phyloP scores from a whole-genome alignment of 2,113 vertebrate genomes.

The Brachyistius frenatus region DNA sequence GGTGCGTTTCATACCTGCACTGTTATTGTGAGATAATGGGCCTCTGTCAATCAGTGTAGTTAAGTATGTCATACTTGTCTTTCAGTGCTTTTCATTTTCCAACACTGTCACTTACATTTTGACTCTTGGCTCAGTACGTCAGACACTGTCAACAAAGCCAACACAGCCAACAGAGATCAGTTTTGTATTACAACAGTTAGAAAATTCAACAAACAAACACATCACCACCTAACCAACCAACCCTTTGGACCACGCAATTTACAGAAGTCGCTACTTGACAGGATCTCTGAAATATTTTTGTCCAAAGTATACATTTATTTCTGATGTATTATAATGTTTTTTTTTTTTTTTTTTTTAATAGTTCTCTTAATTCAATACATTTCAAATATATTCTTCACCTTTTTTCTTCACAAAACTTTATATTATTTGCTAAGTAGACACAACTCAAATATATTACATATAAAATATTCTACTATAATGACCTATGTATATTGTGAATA shows the following conservation, averaged over 20 bases:
- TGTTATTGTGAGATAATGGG: slow-evolving; percentile 62
- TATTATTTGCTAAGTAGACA: slow-evolving; percentile 82
- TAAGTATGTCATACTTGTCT: slow-evolving; percentile 58
- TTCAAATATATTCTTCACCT: slow-evolving; percentile 77
- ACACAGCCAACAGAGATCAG: slow-evolving; percentile 69
- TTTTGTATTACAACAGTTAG: slow-evolving; percentile 80
- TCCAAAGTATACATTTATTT: slow-evolving; percentile 78
- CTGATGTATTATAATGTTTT: slow-evolving; percentile 68
- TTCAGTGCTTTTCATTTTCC: slow-evolving; percentile 61
- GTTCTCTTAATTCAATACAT: slow-evolving; percentile 75
- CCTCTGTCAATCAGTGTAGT: slow-evolving; percentile 53
- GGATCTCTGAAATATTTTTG: slow-evolving; percentile 74
- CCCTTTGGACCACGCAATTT: slow-evolving; percentile 78
- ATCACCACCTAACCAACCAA: slow-evolving; percentile 81
- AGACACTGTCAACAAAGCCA: slow-evolving; percentile 52
- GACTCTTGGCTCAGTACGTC: slow-evolving; percentile 50
- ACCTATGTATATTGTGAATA: slow-evolving; percentile 67
- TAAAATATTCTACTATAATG: slow-evolving; percentile 76
- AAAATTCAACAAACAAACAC: slow-evolving; percentile 80
- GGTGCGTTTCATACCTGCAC: slow-evolving; percentile 68
- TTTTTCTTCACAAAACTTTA: slow-evolving; percentile 79
- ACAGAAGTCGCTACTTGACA: slow-evolving; percentile 83
- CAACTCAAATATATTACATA: slow-evolving; percentile 80
- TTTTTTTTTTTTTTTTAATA: slow-evolving; percentile 50
- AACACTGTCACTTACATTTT: slow-evolving; percentile 65